Conservation (phyloP, 2,113 vertebrate genomes). For the Dipodomys stephensi region DNA sequence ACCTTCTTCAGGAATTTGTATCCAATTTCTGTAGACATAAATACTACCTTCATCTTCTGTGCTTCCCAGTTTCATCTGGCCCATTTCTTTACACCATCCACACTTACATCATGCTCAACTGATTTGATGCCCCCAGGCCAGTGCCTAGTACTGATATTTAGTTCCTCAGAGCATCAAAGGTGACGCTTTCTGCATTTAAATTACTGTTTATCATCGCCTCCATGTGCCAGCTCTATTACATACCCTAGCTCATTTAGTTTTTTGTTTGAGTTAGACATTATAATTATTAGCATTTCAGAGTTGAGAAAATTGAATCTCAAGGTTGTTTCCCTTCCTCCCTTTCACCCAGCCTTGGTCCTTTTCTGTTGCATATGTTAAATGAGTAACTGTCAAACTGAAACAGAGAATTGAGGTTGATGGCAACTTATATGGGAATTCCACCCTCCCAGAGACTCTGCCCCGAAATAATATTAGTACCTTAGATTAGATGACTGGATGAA, state of each 20-base stretch:
- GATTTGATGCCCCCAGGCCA: neutral
- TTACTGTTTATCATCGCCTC: neutral
- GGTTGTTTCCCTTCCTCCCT: neutral
- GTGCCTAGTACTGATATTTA: neutral
- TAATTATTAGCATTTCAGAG: constrained; percentile 1
- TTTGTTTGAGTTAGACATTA: neutral
- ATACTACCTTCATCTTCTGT: neutral
- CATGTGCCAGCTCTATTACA: neutral
- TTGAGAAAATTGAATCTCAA: constrained; percentile 4
- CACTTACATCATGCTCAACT: neutral
- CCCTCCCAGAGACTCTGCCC: neutral
- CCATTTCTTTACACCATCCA: neutral
- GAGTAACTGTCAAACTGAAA: constrained; percentile 1
- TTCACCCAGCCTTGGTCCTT: neutral
- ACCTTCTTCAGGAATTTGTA: neutral
- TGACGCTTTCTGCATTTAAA: neutral
- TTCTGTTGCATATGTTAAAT: neutral
- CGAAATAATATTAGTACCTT: neutral
- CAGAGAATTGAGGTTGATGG: neutral
- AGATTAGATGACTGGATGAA: constrained; percentile 22
- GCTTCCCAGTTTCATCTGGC: neutral
- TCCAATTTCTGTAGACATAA: neutral
- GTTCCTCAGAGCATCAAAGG: neutral
- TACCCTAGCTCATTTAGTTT: neutral
- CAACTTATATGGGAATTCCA: constrained; percentile 5